These are phyloP conservation scores for Ctenochaetus hawaiiensis DNA, from an alignment of 2,797 vertebrate genomes.

Conservation along the genomic window DNA sequence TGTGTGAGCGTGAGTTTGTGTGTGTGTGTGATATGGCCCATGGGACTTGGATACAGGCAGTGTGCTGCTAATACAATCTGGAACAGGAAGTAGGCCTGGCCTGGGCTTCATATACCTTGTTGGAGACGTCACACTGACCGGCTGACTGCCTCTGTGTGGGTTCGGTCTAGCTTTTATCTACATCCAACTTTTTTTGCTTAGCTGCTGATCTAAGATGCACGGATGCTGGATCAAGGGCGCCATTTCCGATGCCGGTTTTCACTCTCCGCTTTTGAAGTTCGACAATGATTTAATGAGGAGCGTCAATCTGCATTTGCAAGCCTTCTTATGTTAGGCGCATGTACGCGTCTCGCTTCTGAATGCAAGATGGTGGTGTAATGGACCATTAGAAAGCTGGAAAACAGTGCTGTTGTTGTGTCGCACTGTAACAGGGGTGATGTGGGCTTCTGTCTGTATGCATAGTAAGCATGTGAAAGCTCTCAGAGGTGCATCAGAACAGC, in stretches of 20 bases:
- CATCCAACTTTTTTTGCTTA: slow-evolving; percentile 32
- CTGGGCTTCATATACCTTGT: slow-evolving; percentile 21
- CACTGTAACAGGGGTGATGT: slow-evolving; percentile 19
- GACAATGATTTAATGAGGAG: slow-evolving; percentile 58
- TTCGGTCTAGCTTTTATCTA: slow-evolving; percentile 66
- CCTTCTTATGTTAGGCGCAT: slow-evolving; percentile 11
- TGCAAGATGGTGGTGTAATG: slow-evolving; percentile 26
- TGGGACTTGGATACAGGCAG: slow-evolving; percentile 46
- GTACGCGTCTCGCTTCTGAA: slow-evolving; percentile 27
- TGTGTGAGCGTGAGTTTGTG: not conserved
- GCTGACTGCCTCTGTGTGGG: slow-evolving; percentile 33
- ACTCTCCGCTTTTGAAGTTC: slow-evolving; percentile 58
- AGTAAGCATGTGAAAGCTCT: slow-evolving; percentile 58
- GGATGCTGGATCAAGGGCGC: slow-evolving; percentile 38
- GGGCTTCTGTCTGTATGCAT: slow-evolving; percentile 27
- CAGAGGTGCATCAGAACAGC: slow-evolving; percentile 36
- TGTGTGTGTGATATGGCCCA: slow-evolving; percentile 35
- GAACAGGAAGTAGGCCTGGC: slow-evolving; percentile 53
- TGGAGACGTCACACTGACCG: slow-evolving; percentile 43
- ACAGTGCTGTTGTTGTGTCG: slow-evolving; percentile 30
- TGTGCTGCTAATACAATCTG: slow-evolving; percentile 50
- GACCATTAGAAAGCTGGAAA: slow-evolving; percentile 34
- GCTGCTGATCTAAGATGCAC: slow-evolving; percentile 45
- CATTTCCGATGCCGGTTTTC: slow-evolving; percentile 37
- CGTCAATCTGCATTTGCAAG: slow-evolving; percentile 24